Base-by-base conservation (phyloP, 2,113 vertebrate species). In the Ictalurus punctatus region DNA sequence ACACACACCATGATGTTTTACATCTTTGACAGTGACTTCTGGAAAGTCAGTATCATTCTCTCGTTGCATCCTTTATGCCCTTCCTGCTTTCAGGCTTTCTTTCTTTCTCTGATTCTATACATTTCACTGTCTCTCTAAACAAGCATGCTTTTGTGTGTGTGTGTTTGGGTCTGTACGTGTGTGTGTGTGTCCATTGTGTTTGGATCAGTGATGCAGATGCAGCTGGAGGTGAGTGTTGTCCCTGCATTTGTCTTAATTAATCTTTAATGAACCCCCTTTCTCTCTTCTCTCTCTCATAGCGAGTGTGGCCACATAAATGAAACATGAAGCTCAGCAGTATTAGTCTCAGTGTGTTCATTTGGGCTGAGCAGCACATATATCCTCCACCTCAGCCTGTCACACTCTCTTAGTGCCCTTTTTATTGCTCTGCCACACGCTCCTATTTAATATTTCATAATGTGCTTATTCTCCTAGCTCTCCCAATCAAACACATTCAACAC, bases 221-320 rank as follows among this genome's bases (percentile, higher is more conserved):
- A 71, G 81, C 54, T 90, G 88, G 86, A 91, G 83, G 88, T 90
- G 89, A 86, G 71, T 91, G 86, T 91, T 90, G 88, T 91, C 84
- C 88, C 69, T 90, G 83, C 88, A 91, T 91, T 91, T 91, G 90
- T 90, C 86, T 86, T 90, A 86, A 91, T 91, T 90, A 91, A 91
- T 90, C 86, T 91, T 91, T 90, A 90, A 91, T 91, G 90, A 91
- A 91, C 86, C 86, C 86, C 84, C 74, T 79, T 89, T 84, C 83
- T 87, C 82, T 59, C 65, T 71, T 37, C 69, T 73, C 82, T 63
- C 69, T 61, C 87, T 84, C 63, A n/a, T 65, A 86, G 73, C n/a
- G 52, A 85, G 83, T 89, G 88, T 86, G 63, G 83, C 54, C 84
- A 86, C 84, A 89, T 88, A 86, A 91, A 91, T 91, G 90, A 91